Evolutionary conservation across 2,888 invertebrate genomes (phyloP), one percentile per base, ranked within the genome.

Genomic region (Dynastes grantii): DNA sequence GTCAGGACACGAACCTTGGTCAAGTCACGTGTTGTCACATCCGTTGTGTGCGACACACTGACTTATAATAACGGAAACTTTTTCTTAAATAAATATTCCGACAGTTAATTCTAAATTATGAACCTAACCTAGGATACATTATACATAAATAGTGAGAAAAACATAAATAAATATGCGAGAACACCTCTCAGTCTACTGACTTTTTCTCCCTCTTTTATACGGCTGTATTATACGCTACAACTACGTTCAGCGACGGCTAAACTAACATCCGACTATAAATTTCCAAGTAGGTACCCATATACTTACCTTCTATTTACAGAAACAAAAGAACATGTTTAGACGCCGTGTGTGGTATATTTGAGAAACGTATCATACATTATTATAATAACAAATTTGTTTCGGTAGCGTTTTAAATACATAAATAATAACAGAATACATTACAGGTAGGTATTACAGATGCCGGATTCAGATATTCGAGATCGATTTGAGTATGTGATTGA

Each of bases 31-130:
- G 87, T 85, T 84, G 83, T 83, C 80, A 83, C 86, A 87, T 88
- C 88, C 88, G 87, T 85, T 84, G 82, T 83, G 81, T 80, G 85
- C 87, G 88, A 87, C 88, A 88, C 84, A 88, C 87, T 88, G 87
- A 88, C 88, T 88, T 88, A 87, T 84, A 87, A 87, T 88, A 87
- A 87, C 87, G 87, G 87, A 87, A 86, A 84, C 80, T 80, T 81
- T 81, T 78, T 77, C 71, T 77, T 77, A 77, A 79, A 77, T 71
- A 79, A 79, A 79, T 79, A 79, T 78, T 78, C 79, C 79, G 79
- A 73, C 78, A 80, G 76, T 78, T 78, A 78, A 78, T 79, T 79
- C 75, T 81, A 78, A 81, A 80, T 77, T 80, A 79, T 79, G 77
- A 79, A 80, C 78, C 79, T 81, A 81, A 80, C 81, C 81, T 81